Evolutionary conservation across 2,797 vertebrate species (phyloP).

Genomic region (Sciurus carolinensis): DNA sequence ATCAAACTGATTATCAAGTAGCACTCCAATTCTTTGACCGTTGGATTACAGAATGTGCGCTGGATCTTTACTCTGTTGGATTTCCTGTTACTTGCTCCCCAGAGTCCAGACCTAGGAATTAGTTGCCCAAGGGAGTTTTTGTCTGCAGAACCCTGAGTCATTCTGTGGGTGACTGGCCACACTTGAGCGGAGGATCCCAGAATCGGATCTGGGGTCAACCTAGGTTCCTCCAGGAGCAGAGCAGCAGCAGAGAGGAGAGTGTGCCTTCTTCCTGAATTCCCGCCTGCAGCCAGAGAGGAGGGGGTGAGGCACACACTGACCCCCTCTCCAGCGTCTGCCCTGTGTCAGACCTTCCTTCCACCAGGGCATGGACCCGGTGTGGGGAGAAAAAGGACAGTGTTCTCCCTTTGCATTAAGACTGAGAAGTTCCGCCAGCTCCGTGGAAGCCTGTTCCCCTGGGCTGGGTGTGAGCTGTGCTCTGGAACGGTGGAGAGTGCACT

Average conservation of each 20-base stretch:
- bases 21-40: background rate
- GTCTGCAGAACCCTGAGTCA: background rate
- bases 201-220: background rate
- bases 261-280: background rate
- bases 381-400: background rate
- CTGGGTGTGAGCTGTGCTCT: background rate
- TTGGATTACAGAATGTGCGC: background rate
- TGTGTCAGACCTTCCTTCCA: background rate
- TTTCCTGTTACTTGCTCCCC: background rate
- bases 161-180: background rate
- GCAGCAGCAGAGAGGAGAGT: background rate
- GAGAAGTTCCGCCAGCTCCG: background rate
- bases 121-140: background rate
- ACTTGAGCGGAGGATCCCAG: background rate
- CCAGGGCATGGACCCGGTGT: background rate
- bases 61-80: background rate
- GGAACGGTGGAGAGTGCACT: background rate
- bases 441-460: background rate
- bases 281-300: background rate
- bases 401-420: background rate
- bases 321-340: accelerated
- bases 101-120: background rate
- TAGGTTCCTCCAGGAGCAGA: background rate
- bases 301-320: background rate
- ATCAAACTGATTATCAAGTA: background rate